Evolutionary conservation across 2,797 vertebrate species (phyloP).

Genomic region (Meriones psammophilus): DNA sequence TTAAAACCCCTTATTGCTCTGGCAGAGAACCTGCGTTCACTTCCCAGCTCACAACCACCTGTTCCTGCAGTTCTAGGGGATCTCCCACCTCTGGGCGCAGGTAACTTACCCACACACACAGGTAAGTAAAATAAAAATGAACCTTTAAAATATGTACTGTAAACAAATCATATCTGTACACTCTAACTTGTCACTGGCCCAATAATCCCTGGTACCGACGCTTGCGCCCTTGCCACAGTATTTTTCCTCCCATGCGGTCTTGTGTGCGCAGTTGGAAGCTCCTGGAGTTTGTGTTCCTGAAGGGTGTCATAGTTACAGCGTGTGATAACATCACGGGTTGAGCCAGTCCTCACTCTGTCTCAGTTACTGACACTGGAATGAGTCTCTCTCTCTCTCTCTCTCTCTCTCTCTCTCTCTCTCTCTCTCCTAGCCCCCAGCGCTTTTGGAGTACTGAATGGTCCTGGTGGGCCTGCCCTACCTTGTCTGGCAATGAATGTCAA

Average conservation of each 20-base stretch:
- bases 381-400: neutral
- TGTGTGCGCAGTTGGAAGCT: neutral
- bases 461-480: neutral
- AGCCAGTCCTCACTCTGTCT: neutral
- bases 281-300: neutral
- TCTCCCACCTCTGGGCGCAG: neutral
- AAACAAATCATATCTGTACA: neutral
- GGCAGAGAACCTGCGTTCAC: too few relatives aligned
- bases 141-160: neutral
- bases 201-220: constrained; percentile 1
- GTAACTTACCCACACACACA: neutral
- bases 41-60: neutral
- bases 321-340: neutral
- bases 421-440: neutral
- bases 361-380: neutral
- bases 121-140: neutral
- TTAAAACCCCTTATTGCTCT: neutral
- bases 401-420: neutral
- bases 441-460: neutral
- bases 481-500: neutral
- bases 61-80: neutral
- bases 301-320: neutral
- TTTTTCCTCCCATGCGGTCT: neutral
- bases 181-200: constrained; percentile 23
- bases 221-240: neutral